These are phyloP conservation scores for Thermophis baileyi DNA, from an alignment of 2,113 vertebrate genomes.

Conservation along the genomic window DNA sequence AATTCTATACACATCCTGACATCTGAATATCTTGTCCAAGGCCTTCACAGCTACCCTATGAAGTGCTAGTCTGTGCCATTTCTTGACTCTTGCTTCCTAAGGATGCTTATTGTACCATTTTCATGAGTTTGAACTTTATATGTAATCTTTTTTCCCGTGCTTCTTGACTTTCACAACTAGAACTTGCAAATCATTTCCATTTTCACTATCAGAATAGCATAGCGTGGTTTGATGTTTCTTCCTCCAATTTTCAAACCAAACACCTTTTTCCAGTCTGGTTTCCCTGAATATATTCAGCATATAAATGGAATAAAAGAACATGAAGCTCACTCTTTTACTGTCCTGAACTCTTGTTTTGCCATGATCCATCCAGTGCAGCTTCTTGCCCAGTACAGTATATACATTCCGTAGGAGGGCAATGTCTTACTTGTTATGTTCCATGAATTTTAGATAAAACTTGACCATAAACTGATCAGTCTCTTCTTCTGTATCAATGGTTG, in stretches of 20 bases:
- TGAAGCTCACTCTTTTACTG: background rate
- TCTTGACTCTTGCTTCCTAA: background rate
- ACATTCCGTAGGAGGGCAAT: background rate
- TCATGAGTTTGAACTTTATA: background rate
- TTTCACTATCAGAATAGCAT: background rate
- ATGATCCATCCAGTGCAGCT: background rate
- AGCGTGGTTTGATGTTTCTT: background rate
- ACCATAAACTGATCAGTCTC: background rate
- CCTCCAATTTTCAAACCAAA: background rate
- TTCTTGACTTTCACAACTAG: background rate
- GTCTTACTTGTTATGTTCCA: background rate
- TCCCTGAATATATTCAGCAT: background rate
- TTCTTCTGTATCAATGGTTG: background rate
- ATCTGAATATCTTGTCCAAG: background rate
- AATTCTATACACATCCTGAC: background rate
- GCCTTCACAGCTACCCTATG: background rate
- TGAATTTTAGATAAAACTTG: background rate
- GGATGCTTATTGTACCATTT: background rate
- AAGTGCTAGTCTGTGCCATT: background rate
- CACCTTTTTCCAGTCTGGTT: background rate
- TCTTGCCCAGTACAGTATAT: background rate
- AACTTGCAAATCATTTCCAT: background rate
- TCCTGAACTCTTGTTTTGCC: background rate
- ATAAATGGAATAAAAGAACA: background rate
- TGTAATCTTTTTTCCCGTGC: background rate